A percentile compares a stretch with the other conserved stretches of the same genome.
Evolutionary conservation across 2,797 vertebrate genomes (phyloP).

Genomic region (Xiphophorus birchmanni): DNA sequence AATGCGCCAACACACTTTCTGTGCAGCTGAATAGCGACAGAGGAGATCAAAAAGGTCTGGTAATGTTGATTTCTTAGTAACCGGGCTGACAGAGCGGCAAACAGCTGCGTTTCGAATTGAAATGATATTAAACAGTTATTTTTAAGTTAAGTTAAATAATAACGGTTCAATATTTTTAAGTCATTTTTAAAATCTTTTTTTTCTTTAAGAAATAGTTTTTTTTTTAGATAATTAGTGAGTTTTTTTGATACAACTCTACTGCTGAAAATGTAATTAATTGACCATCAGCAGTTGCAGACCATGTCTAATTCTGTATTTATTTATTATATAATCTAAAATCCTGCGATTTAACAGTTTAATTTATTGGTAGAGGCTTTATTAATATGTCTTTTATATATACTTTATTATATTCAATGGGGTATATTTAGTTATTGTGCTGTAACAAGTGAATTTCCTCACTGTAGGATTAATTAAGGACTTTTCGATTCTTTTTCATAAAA

Average conservation of each 20-base stretch:
- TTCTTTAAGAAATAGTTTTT: background rate
- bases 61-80: background rate
- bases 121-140: background rate
- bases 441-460: too few species aligned
- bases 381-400: too few species aligned
- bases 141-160: too few species aligned
- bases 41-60: background rate
- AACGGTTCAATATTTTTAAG: too few species aligned
- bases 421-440: too few species aligned
- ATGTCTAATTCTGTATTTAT: background rate
- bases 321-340: too few species aligned
- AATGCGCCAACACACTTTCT: background rate
- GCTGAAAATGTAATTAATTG: background rate
- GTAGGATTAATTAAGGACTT: too few species aligned
- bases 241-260: background rate
- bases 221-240: background rate
- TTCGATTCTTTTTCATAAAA: background rate
- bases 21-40: background rate
- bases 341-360: too few species aligned
- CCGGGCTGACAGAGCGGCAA: background rate
- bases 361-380: too few species aligned
- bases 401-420: too few species aligned
- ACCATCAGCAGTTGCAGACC: background rate
- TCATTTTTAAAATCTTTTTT: too few species aligned
- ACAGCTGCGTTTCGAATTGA: background rate